Evolutionary conservation across 2,888 invertebrate genomes (phyloP), one percentile per base, ranked within the genome.

Genomic region (Zelleria hepariella): DNA sequence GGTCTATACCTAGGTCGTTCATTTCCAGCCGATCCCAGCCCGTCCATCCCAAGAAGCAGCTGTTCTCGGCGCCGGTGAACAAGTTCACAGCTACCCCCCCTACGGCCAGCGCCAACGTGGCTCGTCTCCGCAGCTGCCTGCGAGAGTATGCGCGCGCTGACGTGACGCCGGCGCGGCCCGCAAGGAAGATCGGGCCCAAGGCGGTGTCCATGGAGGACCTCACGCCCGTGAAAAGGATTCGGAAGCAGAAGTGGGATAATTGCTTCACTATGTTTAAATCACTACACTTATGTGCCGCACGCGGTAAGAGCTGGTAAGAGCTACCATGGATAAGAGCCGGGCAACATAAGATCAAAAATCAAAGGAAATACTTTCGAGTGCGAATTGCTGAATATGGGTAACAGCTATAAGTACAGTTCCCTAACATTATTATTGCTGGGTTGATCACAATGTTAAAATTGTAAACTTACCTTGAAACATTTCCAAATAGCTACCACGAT

Each of bases 141-240:
- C 77, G 80, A 23, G 77, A 82, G 65, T 79, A 72, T 62, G 64
- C 60, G 59, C 62, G 65, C 57, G 65, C 70, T 62, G 58, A 64
- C 65, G 42, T 59, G 61, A 67, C 73, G 4, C 69, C 70, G 0
- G 62, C 63, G 10, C 65, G 72, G n/a, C 70, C 72, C 0, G 64
- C 62, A 10, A 42, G 32, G 15, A 73, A 74, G 59, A 74, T 76
- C 47, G 72, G 74, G 1, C 73, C 81, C 32, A 88, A 87, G 59
- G 85, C 85, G 0, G 73, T 73, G 1, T 88, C 87, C 0, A 85
- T 88, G 85, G 87, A 88, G 57, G 86, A 88, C 63, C 68, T 88
- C 52, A 87, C 87, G 8, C 87, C 87, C 0, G 77, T 70, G 2
- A 87, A 84, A 63, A 71, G 73, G 61, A 66, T 72, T 10, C 78